Percentiles rank a stretch among this genome's conserved stretches.
Evolutionary conservation across 2,888 invertebrate species (phyloP).

Genomic region (Drosophila anceps): DNA sequence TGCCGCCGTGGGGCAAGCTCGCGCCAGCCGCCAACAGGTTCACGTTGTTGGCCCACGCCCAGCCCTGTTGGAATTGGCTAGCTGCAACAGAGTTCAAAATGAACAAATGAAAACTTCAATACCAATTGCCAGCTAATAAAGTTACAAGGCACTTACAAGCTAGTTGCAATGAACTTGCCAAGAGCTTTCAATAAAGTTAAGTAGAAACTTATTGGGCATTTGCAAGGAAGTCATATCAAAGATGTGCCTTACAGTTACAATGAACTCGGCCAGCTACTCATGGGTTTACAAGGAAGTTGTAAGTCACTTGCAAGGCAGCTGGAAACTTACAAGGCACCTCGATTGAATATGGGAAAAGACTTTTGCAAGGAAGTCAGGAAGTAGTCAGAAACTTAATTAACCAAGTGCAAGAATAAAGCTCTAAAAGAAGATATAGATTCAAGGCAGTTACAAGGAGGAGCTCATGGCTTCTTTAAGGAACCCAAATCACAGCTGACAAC

Average conservation of each 20-base stretch:
- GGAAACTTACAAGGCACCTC: neutral
- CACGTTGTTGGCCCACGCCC: slow-evolving; percentile 87
- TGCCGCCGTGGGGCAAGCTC: slow-evolving; percentile 86
- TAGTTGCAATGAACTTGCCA: neutral
- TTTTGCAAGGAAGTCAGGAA: neutral
- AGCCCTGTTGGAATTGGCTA: slow-evolving; percentile 87
- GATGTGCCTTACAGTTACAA: neutral
- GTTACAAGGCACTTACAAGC: neutral
- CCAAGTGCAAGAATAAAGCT: neutral
- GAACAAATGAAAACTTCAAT: neutral
- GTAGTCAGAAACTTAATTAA: neutral
- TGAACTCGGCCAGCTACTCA: neutral
- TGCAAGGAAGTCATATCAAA: neutral
- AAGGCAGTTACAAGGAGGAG: neutral
- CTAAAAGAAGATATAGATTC: too few species aligned
- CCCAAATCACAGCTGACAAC: too few species aligned
- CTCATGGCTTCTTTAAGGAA: too few species aligned
- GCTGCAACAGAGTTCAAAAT: slow-evolving; percentile 78
- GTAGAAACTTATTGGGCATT: neutral
- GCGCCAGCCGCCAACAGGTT: slow-evolving; percentile 88
- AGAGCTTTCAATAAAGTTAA: neutral
- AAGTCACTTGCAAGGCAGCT: neutral
- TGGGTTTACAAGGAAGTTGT: neutral
- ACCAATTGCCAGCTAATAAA: neutral
- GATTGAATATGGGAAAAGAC: neutral